Percentiles rank a stretch among this genome's conserved stretches.
Evolutionary conservation across 2,797 vertebrate genomes (phyloP).

Genomic region (Cetoscarus ocellatus): DNA sequence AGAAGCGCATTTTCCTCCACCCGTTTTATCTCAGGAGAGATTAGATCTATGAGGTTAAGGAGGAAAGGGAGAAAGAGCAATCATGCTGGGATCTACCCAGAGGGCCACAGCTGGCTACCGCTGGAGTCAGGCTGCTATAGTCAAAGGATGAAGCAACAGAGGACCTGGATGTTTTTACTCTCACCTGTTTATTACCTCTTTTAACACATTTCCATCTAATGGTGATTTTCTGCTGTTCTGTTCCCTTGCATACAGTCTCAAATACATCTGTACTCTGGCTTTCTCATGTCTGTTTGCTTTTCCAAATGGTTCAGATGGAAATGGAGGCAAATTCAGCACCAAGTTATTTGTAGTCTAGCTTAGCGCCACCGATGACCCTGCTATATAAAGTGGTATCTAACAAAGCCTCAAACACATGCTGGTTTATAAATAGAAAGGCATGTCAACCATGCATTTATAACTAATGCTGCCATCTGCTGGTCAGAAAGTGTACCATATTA

Average conservation of each 20-base stretch:
- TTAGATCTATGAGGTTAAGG: slow-evolving; percentile 54
- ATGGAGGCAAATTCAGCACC: slow-evolving; percentile 21
- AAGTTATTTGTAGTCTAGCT: slow-evolving; percentile 27
- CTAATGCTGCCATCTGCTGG: slow-evolving; percentile 80
- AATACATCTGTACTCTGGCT: neutral
- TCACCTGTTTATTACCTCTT: slow-evolving; percentile 10
- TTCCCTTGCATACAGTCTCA: slow-evolving; percentile 10
- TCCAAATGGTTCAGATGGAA: slow-evolving; percentile 7
- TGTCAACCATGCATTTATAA: slow-evolving; percentile 41
- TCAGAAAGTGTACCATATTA: neutral
- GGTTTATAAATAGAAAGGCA: slow-evolving; percentile 81
- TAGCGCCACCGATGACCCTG: slow-evolving; percentile 51
- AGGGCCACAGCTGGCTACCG: slow-evolving; percentile 75
- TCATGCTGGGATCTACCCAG: slow-evolving; percentile 63
- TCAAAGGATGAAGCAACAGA: slow-evolving; percentile 69
- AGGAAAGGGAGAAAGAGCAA: slow-evolving; percentile 39
- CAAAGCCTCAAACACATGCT: slow-evolving; percentile 74
- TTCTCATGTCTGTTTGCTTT: neutral
- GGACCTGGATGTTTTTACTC: slow-evolving; percentile 21
- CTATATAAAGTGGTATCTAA: slow-evolving; percentile 67
- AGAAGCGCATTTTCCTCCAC: slow-evolving; percentile 36
- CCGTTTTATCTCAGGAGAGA: slow-evolving; percentile 34
- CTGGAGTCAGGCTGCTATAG: slow-evolving; percentile 75
- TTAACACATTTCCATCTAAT: slow-evolving; percentile 6
- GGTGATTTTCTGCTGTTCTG: slow-evolving; percentile 3